Evolutionary conservation across 35 echinoderm and acorn worm species (phyloP).

Genomic region (Anneissia japonica): DNA sequence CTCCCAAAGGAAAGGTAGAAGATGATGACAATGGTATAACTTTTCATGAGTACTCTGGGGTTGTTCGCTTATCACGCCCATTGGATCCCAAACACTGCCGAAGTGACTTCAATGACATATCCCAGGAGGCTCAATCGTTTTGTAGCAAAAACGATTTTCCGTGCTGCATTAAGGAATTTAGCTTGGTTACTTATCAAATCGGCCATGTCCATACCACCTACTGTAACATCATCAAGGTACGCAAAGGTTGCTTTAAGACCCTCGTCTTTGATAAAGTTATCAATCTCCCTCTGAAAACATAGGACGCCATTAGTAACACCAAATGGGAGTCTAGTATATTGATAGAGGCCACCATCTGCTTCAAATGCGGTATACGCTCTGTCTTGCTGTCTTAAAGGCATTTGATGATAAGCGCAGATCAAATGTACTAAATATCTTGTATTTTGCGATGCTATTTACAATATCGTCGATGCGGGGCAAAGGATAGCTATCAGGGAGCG

Average conservation of each 20-base stretch:
- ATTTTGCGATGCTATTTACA: neutral
- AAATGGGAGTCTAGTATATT: neutral
- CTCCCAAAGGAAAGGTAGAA: constrained; percentile 5
- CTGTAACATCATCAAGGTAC: constrained; percentile 21
- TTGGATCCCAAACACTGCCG: neutral
- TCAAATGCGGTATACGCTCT: no score
- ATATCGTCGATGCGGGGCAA: constrained; percentile 25
- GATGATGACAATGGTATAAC: constrained; percentile 2
- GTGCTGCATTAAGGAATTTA: constrained; percentile 17
- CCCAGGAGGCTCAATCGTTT: constrained; percentile 6
- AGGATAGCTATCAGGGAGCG: constrained; percentile 34
- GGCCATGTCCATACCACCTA: constrained; percentile 7
- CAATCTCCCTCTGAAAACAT: constrained; percentile 29
- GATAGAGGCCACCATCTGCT: no score
- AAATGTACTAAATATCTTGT: no score
- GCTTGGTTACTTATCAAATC: constrained; percentile 14
- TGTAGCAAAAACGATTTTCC: constrained; percentile 20
- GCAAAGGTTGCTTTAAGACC: constrained; percentile 20
- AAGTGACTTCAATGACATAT: constrained; percentile 15
- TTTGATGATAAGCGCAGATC: no score
- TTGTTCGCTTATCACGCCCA: neutral
- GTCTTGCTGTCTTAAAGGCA: no score
- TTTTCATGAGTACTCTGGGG: constrained; percentile 21
- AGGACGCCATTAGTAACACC: neutral
- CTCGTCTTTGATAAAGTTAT: constrained; percentile 24